These are phyloP conservation scores for Drosophila micromelanica DNA, from an alignment of 1,140 invertebrate species.

Conservation along the genomic window DNA sequence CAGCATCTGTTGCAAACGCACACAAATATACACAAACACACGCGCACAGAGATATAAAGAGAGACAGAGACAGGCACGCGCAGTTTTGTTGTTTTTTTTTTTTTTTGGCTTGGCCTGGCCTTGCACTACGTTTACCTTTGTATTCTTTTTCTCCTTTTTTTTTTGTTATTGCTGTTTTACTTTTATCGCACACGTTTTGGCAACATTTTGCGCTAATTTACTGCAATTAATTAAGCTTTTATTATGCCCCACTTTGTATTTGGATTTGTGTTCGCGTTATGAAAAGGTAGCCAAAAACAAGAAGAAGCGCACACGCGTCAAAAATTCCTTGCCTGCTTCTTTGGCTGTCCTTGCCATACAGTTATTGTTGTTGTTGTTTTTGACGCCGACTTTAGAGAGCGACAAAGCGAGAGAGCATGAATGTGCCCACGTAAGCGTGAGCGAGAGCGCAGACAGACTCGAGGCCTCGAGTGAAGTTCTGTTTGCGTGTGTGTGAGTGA, in stretches of 20 bases:
- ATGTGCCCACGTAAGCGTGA: not conserved
- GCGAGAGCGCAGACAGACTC: constrained; percentile 32
- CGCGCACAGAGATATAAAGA: constrained; percentile 9
- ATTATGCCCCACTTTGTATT: constrained; percentile 24
- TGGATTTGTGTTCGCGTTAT: constrained; percentile 26
- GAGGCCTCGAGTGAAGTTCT: constrained; percentile 6
- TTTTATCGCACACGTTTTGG: constrained; percentile 62
- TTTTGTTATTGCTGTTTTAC: constrained; percentile 30
- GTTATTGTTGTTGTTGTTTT: constrained; percentile 43
- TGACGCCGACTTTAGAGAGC: constrained; percentile 18
- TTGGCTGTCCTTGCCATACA: constrained; percentile 33
- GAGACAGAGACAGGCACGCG: constrained; percentile 37
- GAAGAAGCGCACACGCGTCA: constrained; percentile 18
- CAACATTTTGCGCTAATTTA: constrained; percentile 66
- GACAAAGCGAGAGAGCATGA: constrained; percentile 24
- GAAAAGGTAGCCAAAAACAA: constrained; percentile 20
- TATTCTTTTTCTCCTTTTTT: constrained; percentile 2
- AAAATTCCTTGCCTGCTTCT: constrained; percentile 33
- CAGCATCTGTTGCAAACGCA: constrained; percentile 55
- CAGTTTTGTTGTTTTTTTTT: constrained; percentile 11
- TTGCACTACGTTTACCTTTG: constrained; percentile 31
- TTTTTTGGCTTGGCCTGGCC: constrained; percentile 31
- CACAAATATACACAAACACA: constrained; percentile 17
- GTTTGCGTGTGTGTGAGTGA: constrained; percentile 11
- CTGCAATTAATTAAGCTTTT: constrained; percentile 57